Conservation (phyloP, 2,888 invertebrate species). For the Choristoneura rosaceana region DNA sequence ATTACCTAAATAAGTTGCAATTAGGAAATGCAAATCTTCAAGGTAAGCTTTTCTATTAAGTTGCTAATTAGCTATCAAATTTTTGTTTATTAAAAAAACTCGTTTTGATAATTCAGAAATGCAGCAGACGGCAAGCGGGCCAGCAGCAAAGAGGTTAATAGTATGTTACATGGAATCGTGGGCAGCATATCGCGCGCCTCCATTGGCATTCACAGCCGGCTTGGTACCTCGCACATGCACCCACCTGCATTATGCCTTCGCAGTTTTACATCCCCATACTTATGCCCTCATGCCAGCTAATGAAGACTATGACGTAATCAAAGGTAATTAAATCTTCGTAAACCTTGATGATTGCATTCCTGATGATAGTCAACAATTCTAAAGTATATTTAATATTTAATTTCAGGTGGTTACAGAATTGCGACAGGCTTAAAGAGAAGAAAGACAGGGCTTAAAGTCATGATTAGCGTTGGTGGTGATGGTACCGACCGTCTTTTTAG, state of each 20-base stretch:
- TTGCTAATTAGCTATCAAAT: too few relatives aligned
- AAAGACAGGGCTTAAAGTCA: slow-evolving; percentile 88
- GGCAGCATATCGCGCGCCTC: slow-evolving; percentile 88
- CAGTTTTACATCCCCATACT: slow-evolving; percentile 88
- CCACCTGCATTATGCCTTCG: slow-evolving; percentile 90
- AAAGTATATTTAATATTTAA: background rate
- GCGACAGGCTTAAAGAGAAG: slow-evolving; percentile 88
- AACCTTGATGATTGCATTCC: background rate
- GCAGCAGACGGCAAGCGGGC: slow-evolving; percentile 68
- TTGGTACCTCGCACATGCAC: slow-evolving; percentile 89
- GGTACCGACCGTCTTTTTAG: slow-evolving; percentile 86
- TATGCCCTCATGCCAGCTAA: slow-evolving; percentile 87
- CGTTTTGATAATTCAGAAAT: slow-evolving; percentile 60
- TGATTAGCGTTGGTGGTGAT: slow-evolving; percentile 91
- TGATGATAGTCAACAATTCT: background rate
- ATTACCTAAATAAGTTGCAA: slow-evolving; percentile 76
- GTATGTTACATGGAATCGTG: slow-evolving; percentile 90
- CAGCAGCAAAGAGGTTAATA: slow-evolving; percentile 72
- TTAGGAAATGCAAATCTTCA: slow-evolving; percentile 79
- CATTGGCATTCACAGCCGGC: slow-evolving; percentile 87
- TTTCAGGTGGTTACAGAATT: slow-evolving; percentile 89
- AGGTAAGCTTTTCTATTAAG: slow-evolving; percentile 54
- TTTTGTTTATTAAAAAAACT: background rate
- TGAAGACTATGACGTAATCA: slow-evolving; percentile 89
- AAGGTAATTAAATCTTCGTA: slow-evolving; percentile 77